Evolutionary conservation across 30 jellyfish, hydroid and myxozoan species (phyloP), one percentile per base, ranked within the genome.

Genomic region (Rhopilema esculentum): DNA sequence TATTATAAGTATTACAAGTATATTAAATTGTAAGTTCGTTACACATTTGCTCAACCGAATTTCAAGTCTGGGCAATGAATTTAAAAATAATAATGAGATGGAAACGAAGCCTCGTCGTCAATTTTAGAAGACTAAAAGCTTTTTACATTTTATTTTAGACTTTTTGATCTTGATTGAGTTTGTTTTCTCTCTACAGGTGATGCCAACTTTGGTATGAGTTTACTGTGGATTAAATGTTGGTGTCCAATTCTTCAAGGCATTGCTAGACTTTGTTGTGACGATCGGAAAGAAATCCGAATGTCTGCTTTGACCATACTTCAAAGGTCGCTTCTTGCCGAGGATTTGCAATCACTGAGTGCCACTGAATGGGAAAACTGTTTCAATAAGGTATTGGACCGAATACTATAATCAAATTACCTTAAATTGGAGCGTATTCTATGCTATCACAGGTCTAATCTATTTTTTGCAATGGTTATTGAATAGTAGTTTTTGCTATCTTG

Each of bases 351-450:
- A 6, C 68, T 94, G 24, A 78, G 91, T n/a, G 98, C 98, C 7
- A 62, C 95, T 20, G 98, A 94, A 72, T 94, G 98, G 98, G 98
- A 94, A 67, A 89, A 89, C 82, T 94, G 98, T 84, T 94, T 94
- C 75, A 94, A 94, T 30, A 96, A 94, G 96, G 98, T 94, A 68
- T n/a, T n/a, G n/a, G n/a, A n/a, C n/a, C n/a, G n/a, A n/a, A n/a
- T n/a, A n/a, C n/a, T n/a, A n/a, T n/a, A n/a, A n/a, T n/a, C n/a
- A n/a, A n/a, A n/a, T n/a, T n/a, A n/a, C n/a, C n/a, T n/a, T n/a
- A n/a, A n/a, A n/a, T n/a, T n/a, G n/a, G n/a, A n/a, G n/a, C n/a
- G n/a, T n/a, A n/a, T n/a, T n/a, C n/a, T n/a, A n/a, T n/a, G n/a
- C n/a, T n/a, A n/a, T n/a, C n/a, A n/a, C n/a, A n/a, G n/a, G n/a